Evolutionary conservation across 1,140 invertebrate genomes (phyloP).

Genomic region (Sarcophaga bullata): DNA sequence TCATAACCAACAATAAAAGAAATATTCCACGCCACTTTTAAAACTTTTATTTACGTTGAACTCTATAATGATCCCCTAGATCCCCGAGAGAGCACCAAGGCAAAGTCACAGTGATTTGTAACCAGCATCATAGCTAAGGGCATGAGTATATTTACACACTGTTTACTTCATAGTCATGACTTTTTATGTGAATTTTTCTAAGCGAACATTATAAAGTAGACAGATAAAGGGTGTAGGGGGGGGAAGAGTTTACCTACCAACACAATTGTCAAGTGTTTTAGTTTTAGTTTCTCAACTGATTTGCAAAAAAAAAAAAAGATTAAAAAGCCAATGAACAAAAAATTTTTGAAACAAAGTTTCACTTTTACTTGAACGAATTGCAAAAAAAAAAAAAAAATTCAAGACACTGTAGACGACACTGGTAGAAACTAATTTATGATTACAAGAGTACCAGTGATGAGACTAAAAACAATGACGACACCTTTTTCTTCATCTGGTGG

Average conservation of each 20-base stretch:
- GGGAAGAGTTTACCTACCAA: no score
- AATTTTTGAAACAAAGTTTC: not conserved
- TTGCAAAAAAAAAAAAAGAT: no score
- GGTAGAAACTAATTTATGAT: conserved; percentile 10
- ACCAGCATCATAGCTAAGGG: not conserved
- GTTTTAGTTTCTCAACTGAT: not conserved
- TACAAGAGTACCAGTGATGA: not conserved
- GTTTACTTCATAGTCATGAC: not conserved
- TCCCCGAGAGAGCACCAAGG: not conserved
- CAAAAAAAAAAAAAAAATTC: not conserved
- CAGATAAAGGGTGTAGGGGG: not conserved
- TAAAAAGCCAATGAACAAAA: not conserved
- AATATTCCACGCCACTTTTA: no score
- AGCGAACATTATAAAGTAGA: not conserved
- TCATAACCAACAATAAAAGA: no score
- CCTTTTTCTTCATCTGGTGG: not conserved
- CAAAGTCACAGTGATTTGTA: not conserved
- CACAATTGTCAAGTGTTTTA: not conserved
- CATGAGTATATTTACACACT: not conserved
- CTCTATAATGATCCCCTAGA: not conserved
- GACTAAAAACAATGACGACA: not conserved
- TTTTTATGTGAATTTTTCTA: not conserved
- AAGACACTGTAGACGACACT: not conserved
- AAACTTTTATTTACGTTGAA: not conserved
- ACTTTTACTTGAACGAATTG: conserved; percentile 2